Evolutionary conservation across 2,888 invertebrate genomes (phyloP), one percentile per base, ranked within the genome.

Genomic region (Caradrina kadenii): DNA sequence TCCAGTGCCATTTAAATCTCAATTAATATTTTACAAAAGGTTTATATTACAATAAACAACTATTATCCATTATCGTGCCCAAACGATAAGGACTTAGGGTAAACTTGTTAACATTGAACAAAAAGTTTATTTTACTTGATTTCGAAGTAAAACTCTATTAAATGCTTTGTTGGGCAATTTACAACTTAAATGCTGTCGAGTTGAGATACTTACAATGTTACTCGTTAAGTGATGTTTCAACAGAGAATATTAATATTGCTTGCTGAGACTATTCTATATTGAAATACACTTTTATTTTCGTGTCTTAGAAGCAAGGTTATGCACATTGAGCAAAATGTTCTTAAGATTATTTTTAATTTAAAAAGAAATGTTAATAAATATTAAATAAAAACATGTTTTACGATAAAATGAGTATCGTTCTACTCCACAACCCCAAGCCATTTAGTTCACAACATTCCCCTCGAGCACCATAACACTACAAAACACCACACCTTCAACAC

Each of bases 121-220:
- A 68, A 76, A 63, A 76, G 60, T 77, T 67, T 68, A 73, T 79
- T 60, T 60, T 63, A 65, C 59, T 68, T 61, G 50, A 54, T 35
- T 58, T n/a, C 31, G 11, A 58, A 54, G 39, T 56, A 48, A 63
- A 73, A 79, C 69, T 63, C 60, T 19, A 61, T 39, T 19, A 66
- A 70, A 48, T 45, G 19, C 52, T 53, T 68, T 65, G 66, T 71
- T 61, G 42, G 45, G 35, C 60, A 69, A 66, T 77, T 72, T 68
- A 68, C 56, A 56, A 70, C 63, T 64, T 71, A 69, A 80, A 69
- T 65, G 42, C 42, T 8, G 55, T 49, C 52, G 5, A 10, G 45
- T 69, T 72, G 69, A 48, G 54, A 54, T 63, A 67, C 49, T 63
- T 63, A 67, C 49, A 63, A 45, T 53, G 53, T 79, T 62, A 48